Evolutionary conservation across 2,113 vertebrate genomes (phyloP).

Genomic region (Indri indri): DNA sequence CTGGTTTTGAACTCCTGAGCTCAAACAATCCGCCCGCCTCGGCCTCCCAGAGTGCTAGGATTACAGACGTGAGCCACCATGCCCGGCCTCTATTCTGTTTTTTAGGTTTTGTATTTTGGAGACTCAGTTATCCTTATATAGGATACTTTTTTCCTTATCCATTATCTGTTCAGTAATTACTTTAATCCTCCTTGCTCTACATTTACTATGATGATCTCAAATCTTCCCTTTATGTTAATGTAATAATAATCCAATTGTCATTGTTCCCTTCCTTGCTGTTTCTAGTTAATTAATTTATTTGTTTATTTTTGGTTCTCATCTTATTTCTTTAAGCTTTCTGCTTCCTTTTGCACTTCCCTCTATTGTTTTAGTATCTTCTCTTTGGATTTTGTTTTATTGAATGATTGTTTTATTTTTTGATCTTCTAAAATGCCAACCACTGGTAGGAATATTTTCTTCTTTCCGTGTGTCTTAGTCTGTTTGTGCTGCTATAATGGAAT

Average conservation of each 20-base stretch:
- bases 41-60: too few relatives aligned
- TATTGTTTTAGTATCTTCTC: neutral
- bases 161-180: neutral
- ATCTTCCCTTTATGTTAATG: neutral
- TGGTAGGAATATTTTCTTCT: neutral
- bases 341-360: neutral
- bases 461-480: neutral
- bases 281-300: neutral
- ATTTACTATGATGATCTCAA: neutral
- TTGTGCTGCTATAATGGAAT: neutral
- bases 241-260: neutral
- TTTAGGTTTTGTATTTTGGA: neutral
- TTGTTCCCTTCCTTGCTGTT: neutral
- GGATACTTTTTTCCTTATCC: neutral
- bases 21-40: too few relatives aligned
- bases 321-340: neutral
- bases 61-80: too few relatives aligned
- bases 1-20: too few relatives aligned
- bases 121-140: neutral
- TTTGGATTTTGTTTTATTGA: neutral
- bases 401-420: neutral
- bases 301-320: neutral
- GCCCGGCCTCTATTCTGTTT: neutral
- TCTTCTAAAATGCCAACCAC: neutral
- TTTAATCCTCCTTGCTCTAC: neutral